A percentile compares a stretch with the other conserved stretches of the same genome.
Conservation (phyloP, 2,113 vertebrate genomes). For the Heterocephalus glaber region DNA sequence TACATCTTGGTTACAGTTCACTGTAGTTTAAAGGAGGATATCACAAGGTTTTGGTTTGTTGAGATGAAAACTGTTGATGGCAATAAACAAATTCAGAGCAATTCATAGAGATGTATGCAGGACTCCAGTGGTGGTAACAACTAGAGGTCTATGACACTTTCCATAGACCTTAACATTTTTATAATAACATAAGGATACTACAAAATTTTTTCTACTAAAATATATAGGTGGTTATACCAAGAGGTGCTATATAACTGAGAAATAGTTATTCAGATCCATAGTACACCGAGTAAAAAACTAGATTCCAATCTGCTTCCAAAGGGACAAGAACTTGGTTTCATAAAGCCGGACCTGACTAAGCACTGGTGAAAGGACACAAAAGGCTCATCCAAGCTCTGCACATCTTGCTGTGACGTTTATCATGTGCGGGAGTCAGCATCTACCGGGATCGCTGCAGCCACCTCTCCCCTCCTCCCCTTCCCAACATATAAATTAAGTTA, state of each 20-base stretch:
- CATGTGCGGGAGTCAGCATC: background rate
- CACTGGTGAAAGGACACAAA: background rate
- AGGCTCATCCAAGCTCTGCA: background rate
- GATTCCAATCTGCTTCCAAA: background rate
- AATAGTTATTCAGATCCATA: background rate
- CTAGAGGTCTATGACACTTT: background rate
- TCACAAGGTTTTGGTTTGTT: background rate
- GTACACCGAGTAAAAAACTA: background rate
- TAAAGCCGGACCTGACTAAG: background rate
- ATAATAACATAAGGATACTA: background rate
- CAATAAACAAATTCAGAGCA: conserved; percentile 43
- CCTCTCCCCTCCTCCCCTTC: background rate
- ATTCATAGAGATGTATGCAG: background rate
- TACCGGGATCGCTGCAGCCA: too few species aligned
- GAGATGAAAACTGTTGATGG: conserved; percentile 55
- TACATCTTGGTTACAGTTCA: conserved; percentile 3
- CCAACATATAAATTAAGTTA: conserved; percentile 36
- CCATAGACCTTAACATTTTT: background rate
- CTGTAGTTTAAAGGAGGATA: conserved; percentile 40
- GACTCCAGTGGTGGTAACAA: conserved; percentile 24
- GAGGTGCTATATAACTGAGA: background rate
- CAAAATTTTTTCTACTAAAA: conserved; percentile 25
- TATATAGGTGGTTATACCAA: background rate
- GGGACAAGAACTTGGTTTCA: background rate
- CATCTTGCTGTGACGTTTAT: fast-evolving